Evolutionary conservation across 2,888 invertebrate species (phyloP), one percentile per base, ranked within the genome.

Genomic region (Andrena trimmerana): DNA sequence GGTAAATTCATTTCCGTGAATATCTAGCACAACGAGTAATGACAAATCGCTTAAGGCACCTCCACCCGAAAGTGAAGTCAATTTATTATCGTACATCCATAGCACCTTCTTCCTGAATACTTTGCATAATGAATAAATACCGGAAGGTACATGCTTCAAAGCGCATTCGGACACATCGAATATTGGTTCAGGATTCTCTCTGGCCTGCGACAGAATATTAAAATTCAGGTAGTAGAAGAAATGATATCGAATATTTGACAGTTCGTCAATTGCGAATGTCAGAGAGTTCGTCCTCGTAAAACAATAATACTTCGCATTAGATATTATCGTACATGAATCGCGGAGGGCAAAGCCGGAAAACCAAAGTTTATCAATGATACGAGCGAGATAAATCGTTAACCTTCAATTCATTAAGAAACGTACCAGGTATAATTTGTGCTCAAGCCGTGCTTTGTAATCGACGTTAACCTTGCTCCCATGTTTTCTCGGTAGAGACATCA

Each of bases 141-240:
- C 97, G 80, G 96, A 95, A 54, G 98, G 98, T 72, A 98, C 96
- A 90, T 94, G 95, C 88, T 95, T 95, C 77, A 98, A 94, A 91
- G 96, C 96, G 94, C 98, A 98, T 86, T 96, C 96, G 5, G 97
- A 97, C 82, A 98, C 93, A 94, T 98, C 98, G 94, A 97, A 98
- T 81, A 96, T 95, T 73, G 97, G 96, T 93, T 97, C 98, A 42
- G 98, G 98, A 86, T 96, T 97, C 94, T 98, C 98, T 89, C 96
- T 94, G 50, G 96, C 96, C 96, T 96, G 91, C 77, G 93, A 92
- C 77, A 59, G 65, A 62, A 42, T 13, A 67, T 4, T 31, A n/a
- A 31, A n/a, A 31, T 52, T 16, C 16, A 13, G 29, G 33, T 31
- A 20, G 54, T 24, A 54, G 3, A 57, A 42, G 13, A 33, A 42